phyloP scores from a whole-genome alignment of 2,888 invertebrate species.

The Pollenia labialis region DNA sequence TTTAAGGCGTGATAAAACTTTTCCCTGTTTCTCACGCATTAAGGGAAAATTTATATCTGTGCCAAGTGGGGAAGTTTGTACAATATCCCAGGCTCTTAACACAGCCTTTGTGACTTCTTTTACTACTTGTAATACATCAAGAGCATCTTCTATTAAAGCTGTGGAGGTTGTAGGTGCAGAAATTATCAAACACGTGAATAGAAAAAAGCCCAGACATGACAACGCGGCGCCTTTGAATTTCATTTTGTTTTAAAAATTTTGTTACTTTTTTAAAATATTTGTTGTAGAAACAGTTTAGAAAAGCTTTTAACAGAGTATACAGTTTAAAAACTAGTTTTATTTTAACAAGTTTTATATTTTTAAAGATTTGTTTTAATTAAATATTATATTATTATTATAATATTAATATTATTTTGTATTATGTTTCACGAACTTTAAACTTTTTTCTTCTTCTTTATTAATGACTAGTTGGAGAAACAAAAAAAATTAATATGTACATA shows the following conservation, averaged over 20 bases:
- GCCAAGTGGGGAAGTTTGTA: slow-evolving; percentile 86
- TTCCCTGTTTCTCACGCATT: slow-evolving; percentile 86
- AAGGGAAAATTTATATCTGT: slow-evolving; percentile 87
- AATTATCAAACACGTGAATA: slow-evolving; percentile 47
- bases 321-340: slow-evolving; percentile 16
- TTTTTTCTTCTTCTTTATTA: not conserved
- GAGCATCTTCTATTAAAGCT: slow-evolving; percentile 86
- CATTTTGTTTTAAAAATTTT: slow-evolving; percentile 51
- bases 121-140: slow-evolving; percentile 86
- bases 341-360: not conserved
- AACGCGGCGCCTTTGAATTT: slow-evolving; percentile 18
- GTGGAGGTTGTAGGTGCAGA: slow-evolving; percentile 77
- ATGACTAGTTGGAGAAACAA: slow-evolving; percentile 45
- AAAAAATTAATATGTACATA: slow-evolving; percentile 7
- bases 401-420: not conserved
- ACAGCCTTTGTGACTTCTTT: slow-evolving; percentile 87
- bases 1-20: slow-evolving; percentile 86
- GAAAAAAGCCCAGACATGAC: slow-evolving; percentile 25
- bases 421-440: not conserved
- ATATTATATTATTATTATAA: too few species aligned
- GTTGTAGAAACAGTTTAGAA: not conserved
- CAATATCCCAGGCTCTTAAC: slow-evolving; percentile 87
- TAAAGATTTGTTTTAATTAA: slow-evolving; percentile 17
- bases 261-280: slow-evolving; percentile 2
- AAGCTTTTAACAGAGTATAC: not conserved